Conservation (phyloP, 2,113 vertebrate species). For the Deroptyus accipitrinus region DNA sequence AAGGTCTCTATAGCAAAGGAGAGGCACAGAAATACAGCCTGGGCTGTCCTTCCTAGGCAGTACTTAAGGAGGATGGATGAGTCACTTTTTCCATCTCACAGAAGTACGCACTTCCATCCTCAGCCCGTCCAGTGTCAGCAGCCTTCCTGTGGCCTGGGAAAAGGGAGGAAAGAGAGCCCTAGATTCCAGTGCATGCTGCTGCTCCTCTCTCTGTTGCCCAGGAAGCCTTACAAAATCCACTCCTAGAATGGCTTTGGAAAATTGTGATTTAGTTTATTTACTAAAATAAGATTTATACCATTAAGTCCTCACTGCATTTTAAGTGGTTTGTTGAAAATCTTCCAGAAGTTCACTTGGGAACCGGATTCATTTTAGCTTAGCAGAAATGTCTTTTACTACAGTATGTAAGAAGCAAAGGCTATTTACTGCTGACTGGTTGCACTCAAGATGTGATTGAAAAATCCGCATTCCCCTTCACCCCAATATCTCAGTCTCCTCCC, state of each 20-base stretch:
- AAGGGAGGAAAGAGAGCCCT: neutral
- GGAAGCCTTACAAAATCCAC: neutral
- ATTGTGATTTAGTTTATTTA: neutral
- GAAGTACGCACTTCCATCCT: neutral
- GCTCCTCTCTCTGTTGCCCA: neutral
- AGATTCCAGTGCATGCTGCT: neutral
- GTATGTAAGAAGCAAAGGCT: neutral
- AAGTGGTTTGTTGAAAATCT: conserved; percentile 39
- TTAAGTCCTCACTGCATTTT: neutral
- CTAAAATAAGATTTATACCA: neutral
- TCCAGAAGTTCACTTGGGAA: neutral
- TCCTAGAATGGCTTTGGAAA: neutral
- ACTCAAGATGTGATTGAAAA: neutral
- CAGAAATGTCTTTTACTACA: neutral
- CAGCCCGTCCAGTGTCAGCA: neutral
- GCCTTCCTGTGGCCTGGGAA: neutral
- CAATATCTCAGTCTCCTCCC: neutral
- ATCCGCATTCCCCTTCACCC: neutral
- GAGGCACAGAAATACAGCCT: neutral
- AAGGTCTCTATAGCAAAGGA: neutral
- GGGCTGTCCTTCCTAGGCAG: neutral
- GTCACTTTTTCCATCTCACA: conserved; percentile 24
- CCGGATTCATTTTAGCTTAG: neutral
- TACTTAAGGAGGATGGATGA: neutral
- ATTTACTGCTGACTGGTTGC: neutral